These are phyloP conservation scores for Amphiura filiformis DNA, from an alignment of 35 echinoderm and acorn worm species.

Conservation along the genomic window DNA sequence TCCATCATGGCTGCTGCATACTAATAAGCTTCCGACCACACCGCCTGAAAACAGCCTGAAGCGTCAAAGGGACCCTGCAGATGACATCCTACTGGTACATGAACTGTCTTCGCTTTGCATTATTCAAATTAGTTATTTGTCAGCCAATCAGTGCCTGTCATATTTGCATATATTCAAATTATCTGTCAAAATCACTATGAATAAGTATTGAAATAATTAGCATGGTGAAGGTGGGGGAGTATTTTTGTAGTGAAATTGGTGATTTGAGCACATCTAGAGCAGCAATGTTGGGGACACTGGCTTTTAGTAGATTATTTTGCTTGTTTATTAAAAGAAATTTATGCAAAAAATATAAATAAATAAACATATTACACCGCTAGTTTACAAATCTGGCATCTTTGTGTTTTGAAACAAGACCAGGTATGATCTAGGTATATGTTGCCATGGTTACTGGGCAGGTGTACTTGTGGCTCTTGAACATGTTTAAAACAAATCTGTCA, in stretches of 20 bases:
- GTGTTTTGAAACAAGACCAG: neutral
- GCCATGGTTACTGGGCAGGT: too few species aligned
- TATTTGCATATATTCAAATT: constrained; percentile 2
- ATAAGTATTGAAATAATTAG: neutral
- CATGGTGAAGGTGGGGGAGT: neutral
- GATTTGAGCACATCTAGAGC: neutral
- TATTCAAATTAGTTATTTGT: constrained; percentile 11
- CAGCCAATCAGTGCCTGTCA: constrained; percentile 13
- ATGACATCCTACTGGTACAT: constrained; percentile 99
- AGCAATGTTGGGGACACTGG: neutral
- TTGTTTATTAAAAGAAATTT: neutral
- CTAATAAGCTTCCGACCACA: constrained; percentile 99
- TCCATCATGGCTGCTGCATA: constrained; percentile 99
- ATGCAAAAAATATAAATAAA: neutral
- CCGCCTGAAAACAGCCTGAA: constrained; percentile 92
- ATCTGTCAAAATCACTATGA: neutral
- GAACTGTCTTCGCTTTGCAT: constrained; percentile 53
- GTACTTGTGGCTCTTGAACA: too few species aligned
- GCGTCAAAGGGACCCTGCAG: constrained; percentile 81
- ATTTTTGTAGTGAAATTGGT: constrained; percentile 2
- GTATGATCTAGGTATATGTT: too few species aligned
- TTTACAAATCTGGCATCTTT: neutral
- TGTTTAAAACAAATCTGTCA: too few species aligned
- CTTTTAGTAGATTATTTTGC: constrained; percentile 14
- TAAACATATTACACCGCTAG: too few species aligned